Base-by-base conservation (phyloP, 1,140 invertebrate genomes). In the Apocrypta bakeri region DNA sequence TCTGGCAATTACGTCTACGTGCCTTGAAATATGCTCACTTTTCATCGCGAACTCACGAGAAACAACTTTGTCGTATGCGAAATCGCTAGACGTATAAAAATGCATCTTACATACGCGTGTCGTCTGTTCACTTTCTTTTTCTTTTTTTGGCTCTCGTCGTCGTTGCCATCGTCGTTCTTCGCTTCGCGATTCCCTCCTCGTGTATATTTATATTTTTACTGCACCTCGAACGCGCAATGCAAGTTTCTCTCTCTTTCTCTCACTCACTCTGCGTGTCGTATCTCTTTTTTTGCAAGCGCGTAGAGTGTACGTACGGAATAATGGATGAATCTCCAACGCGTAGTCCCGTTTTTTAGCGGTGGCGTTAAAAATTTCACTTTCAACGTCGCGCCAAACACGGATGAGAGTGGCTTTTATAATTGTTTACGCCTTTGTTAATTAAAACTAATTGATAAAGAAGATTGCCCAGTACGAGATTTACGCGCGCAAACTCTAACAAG, bases 261-360 rank as follows among this genome's bases (percentile, higher is more conserved):
- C 40, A 11, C 48, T 14, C 42, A 1, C 73, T 31, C 25, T n/a
- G 12, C 42, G 3, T 17, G 12, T 1, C 12, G 1, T 17, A 12
- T 0, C 42, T 17, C 14, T 48, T 48, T 48, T 48, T 48, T 12
- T 4, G 12, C 42, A 37, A 2, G 33, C 33, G 33, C 33, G 33
- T 37, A 37, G 33, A 37, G 11, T 42, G 14, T 29, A 66, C n/a
- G n/a, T 12, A 17, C 25, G n/a, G 24, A 77, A 68, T 78, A 68
- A 78, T 68, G 76, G 76, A 78, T 68, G 76, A 42, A 68, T 68
- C n/a, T 66, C 33, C 9, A 24, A 64, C 48, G n/a, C 74, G 33
- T 76, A 33, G 48, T 63, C 73, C 48, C 24, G 24, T 76, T 63
- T 76, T n/a, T n/a, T n/a, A n/a, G n/a, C 73, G 48, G 1, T 14